Evolutionary conservation across 2,888 invertebrate species (phyloP), one percentile per base, ranked within the genome.

Genomic region (Sinhomidia bicolor): DNA sequence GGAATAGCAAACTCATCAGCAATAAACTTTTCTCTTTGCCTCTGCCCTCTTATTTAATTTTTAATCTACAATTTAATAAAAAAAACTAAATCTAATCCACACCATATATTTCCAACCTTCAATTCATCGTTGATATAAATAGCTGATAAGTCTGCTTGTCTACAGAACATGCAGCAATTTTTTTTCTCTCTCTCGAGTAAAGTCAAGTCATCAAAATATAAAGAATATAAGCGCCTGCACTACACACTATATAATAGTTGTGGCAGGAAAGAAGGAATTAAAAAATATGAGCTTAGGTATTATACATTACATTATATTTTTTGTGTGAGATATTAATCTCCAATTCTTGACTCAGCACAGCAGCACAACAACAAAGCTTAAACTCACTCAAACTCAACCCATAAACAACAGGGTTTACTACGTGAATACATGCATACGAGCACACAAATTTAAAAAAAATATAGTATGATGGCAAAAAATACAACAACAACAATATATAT

Each of bases 311-410:
- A n/a, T n/a, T n/a, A n/a, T n/a, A n/a, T n/a, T n/a, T 41, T 14
- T 76, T 51, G 23, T 76, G 76, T 76, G 76, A 76, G 76, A 76
- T 76, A 76, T 32, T 47, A 47, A 76, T 76, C 76, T 76, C 76
- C 68, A 68, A n/a, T n/a, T n/a, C 32, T 71, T 68, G 36, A 68
- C 78, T 54, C 36, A 26, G n/a, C n/a, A n/a, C 71, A 57, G 57
- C n/a, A 3, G n/a, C 20, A 57, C n/a, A 3, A 57, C 2, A 1
- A 4, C 65, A 65, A 10, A 26, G 29, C 29, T 65, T 29, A 32
- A 4, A 29, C 65, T 57, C 14, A n/a, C 29, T 5, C 65, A 17
- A 57, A 3, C 54, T 20, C 54, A 3, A 41, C 76, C 6, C 76
- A 76, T 32, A 47, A 47, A 26, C 1, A 9, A 3, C 17, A 36